These are phyloP conservation scores for Aspidiotus destructor DNA, from an alignment of 2,888 invertebrate genomes.

Conservation along the genomic window DNA sequence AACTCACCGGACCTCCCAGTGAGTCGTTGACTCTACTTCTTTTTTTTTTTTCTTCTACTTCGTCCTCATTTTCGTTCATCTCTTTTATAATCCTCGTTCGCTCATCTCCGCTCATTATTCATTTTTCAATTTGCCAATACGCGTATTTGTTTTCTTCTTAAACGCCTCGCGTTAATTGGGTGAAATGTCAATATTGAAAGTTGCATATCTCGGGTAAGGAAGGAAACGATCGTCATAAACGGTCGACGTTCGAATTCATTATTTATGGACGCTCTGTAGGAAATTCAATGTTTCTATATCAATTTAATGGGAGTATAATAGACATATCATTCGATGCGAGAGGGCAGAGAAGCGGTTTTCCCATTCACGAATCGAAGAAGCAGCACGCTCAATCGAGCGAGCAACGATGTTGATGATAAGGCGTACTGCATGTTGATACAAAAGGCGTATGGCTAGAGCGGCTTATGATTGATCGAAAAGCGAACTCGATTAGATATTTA, in stretches of 20 bases:
- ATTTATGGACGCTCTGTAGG: no score
- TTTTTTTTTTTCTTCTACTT: neutral
- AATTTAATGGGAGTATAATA: no score
- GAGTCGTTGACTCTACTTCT: constrained; percentile 21
- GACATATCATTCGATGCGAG: no score
- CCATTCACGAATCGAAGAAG: neutral
- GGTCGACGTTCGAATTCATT: no score
- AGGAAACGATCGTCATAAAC: no score
- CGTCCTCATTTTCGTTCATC: neutral
- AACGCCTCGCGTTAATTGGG: neutral
- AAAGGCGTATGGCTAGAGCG: neutral
- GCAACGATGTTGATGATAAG: no score
- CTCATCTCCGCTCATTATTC: neutral
- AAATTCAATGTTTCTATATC: no score
- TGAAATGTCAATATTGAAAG: no score
- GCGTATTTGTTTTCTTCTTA: neutral
- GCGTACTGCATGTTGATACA: no score
- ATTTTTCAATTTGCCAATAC: neutral
- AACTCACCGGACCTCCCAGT: constrained; percentile 28
- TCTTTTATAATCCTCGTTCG: neutral
- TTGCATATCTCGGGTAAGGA: neutral
- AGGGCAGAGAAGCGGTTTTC: neutral
- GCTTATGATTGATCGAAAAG: constrained; percentile 9
- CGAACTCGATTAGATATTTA: constrained; percentile 1
- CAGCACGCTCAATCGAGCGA: neutral